Evolutionary conservation across 2,888 invertebrate genomes (phyloP), one percentile per base, ranked within the genome.

Genomic region (Homarus gammarus): DNA sequence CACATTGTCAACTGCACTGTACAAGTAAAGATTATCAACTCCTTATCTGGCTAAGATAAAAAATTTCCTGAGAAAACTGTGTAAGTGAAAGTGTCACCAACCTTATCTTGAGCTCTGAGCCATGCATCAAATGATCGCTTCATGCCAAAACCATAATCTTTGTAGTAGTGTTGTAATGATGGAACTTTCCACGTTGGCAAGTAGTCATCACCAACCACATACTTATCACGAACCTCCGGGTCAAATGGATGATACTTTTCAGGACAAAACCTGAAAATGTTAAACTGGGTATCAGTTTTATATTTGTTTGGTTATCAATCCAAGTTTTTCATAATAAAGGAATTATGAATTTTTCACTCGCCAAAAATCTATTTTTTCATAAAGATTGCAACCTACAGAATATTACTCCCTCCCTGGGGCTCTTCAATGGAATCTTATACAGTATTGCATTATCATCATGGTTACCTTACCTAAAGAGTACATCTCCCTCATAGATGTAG

Each of bases 121-220:
- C 94, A 97, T 0, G 96, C 96, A 93, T 98, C 97, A 92, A 99
- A 96, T 1, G 97, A 95, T 82, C 97, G 96, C 93, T 97, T 97
- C 97, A 98, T 98, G 5, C 97, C 96, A 92, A 96, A 96, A 1
- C 97, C 97, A 64, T 97, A 94, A 0, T 95, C 95, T 0, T 95
- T 95, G 93, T 97, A 97, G 90, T 96, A 96, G 92, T 96, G 95
- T 31, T 95, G 95, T 68, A 98, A 94, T 0, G 96, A 96, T 0
- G 97, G 96, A 10, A 99, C 96, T 93, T 99, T 95, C 99, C 99
- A 99, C 15, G 97, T 96, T 0, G 99, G 99, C 70, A 97, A 94
- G 93, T 99, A 99, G 93, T 98, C 97, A 93, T 99, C 98, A 0
- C 97, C 97, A 0, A 99, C 97, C 0, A 99, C 98, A 93, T 99